phyloP scores from a whole-genome alignment of 2,797 vertebrate genomes.

The Lagocephalus sceleratus region DNA sequence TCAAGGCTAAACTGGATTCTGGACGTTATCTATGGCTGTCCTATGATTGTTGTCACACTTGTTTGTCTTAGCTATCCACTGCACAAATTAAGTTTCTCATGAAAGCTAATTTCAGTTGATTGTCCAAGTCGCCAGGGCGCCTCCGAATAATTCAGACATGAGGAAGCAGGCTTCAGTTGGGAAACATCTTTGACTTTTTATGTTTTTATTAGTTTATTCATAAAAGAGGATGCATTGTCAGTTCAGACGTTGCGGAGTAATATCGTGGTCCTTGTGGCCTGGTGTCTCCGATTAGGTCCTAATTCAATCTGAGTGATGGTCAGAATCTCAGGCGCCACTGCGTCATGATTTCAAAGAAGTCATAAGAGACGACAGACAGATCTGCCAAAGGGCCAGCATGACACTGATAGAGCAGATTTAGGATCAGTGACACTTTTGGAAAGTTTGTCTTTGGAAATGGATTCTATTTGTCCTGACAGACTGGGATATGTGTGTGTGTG shows the following conservation, averaged over 20 bases:
- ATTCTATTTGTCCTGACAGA: neutral
- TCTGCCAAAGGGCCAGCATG: slow-evolving; percentile 60
- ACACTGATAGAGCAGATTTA: slow-evolving; percentile 44
- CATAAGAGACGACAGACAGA: slow-evolving; percentile 54
- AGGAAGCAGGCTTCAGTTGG: slow-evolving; percentile 21
- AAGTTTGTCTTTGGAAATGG: slow-evolving; percentile 45
- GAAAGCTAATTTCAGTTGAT: slow-evolving; percentile 36
- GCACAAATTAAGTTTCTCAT: slow-evolving; percentile 37
- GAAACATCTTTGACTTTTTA: slow-evolving; percentile 46
- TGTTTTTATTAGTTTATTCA: slow-evolving; percentile 51
- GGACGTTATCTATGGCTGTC: slow-evolving; percentile 10
- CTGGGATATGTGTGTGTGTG: slow-evolving; percentile 21
- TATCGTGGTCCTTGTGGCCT: slow-evolving; percentile 57
- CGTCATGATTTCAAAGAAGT: slow-evolving; percentile 66
- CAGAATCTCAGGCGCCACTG: slow-evolving; percentile 70
- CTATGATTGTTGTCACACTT: slow-evolving; percentile 35
- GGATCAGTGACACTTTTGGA: slow-evolving; percentile 44
- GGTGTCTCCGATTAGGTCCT: slow-evolving; percentile 73
- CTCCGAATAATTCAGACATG: slow-evolving; percentile 29
- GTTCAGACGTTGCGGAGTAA: slow-evolving; percentile 69
- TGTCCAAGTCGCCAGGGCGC: slow-evolving; percentile 21
- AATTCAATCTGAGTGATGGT: slow-evolving; percentile 71
- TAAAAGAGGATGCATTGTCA: slow-evolving; percentile 43
- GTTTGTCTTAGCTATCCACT: slow-evolving; percentile 39
- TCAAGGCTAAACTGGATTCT: neutral